Conservation (phyloP, 1,140 invertebrate species). For the Drosophila kikkawai region DNA sequence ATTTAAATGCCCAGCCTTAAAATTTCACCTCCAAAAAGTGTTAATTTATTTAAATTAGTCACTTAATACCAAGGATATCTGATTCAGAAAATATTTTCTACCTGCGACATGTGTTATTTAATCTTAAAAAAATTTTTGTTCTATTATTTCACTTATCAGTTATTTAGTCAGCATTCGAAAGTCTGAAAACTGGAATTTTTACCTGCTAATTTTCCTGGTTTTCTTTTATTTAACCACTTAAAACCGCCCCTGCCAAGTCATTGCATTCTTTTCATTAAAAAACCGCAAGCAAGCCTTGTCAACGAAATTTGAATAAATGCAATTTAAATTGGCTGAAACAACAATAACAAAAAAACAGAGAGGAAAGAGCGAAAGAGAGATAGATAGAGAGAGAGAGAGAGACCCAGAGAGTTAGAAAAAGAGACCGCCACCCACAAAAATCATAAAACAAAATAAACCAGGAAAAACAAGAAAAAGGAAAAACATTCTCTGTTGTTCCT, state of each 20-base stretch:
- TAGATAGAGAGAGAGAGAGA: neutral
- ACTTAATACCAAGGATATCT: neutral
- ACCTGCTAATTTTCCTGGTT: conserved; percentile 12
- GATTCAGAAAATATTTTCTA: neutral
- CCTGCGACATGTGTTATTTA: neutral
- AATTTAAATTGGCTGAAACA: conserved; percentile 60
- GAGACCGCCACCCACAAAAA: conserved; percentile 34
- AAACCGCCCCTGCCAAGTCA: conserved; percentile 2
- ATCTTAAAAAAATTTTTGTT: neutral
- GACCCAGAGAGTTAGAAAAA: conserved; percentile 4
- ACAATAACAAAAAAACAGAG: conserved; percentile 13
- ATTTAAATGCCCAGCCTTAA: neutral
- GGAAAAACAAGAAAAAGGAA: conserved; percentile 16
- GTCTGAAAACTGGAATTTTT: neutral
- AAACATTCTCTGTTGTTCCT: conserved; percentile 44
- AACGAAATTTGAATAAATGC: conserved; percentile 69
- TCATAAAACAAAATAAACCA: conserved; percentile 30
- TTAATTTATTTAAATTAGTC: conserved; percentile 1
- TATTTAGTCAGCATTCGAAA: neutral
- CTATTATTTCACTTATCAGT: neutral
- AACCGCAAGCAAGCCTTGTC: conserved; percentile 51
- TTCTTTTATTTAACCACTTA: conserved; percentile 17
- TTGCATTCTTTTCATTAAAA: conserved; percentile 18
- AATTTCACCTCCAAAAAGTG: neutral
- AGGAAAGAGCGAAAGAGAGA: conserved; percentile 1